Evolutionary conservation across 2,888 invertebrate species (phyloP).

Genomic region (Branchellion lobata): DNA sequence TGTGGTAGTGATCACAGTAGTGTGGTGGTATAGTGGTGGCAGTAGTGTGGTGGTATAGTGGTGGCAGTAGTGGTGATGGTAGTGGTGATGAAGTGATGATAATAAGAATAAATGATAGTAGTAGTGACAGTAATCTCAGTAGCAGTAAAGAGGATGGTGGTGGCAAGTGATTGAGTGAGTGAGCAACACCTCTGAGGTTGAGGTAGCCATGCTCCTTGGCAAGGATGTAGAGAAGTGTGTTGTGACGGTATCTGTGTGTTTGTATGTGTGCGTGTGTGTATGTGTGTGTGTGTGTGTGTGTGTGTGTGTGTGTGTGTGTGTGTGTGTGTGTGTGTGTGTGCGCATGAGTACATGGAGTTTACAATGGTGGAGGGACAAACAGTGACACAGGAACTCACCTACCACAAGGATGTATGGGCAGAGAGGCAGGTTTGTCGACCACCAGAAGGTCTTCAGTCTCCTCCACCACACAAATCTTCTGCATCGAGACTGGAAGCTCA

Average conservation of each 20-base stretch:
- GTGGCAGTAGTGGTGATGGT: neutral
- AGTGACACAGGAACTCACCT: no score
- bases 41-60: neutral
- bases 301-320: no score
- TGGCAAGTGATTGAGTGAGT: neutral
- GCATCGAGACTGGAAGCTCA: conserved; percentile 96
- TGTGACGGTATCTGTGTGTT: conserved; percentile 81
- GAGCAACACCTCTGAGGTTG: conserved; percentile 48
- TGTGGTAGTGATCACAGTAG: neutral
- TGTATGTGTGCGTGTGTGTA: no score
- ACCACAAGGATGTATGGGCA: conserved; percentile 98
- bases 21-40: neutral
- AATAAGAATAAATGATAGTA: conserved; percentile 8
- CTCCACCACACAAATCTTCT: conserved; percentile 86
- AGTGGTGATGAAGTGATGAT: neutral
- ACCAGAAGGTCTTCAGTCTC: conserved; percentile 98
- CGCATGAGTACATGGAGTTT: no score
- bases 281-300: no score
- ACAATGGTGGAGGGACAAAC: no score
- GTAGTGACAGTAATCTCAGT: neutral
- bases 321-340: no score
- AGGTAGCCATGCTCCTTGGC: conserved; percentile 92
- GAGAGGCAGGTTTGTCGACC: conserved; percentile 99
- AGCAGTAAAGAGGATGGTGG: no score
- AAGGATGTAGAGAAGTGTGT: conserved; percentile 91